Percentiles rank a stretch among this genome's conserved stretches.
Conservation (phyloP, 2,888 invertebrate species). For the Eristalis pertinax region DNA sequence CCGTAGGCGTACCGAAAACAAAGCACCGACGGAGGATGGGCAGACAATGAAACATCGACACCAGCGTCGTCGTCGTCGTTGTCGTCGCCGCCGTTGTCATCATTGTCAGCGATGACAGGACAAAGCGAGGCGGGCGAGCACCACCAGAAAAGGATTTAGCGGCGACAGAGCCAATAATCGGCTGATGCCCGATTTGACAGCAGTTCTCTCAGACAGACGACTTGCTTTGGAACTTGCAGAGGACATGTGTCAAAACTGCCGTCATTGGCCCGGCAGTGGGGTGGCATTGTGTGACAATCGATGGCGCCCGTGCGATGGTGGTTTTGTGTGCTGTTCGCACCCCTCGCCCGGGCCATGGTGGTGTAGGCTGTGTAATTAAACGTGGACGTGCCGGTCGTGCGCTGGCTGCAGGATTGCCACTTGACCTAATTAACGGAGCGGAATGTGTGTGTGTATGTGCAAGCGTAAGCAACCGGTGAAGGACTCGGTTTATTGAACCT, state of each 20-base stretch:
- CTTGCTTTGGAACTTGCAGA: constrained; percentile 25
- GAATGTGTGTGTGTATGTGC: not conserved
- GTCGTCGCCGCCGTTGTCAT: not conserved
- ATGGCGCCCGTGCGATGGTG: not conserved
- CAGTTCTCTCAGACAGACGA: not conserved
- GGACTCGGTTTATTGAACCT: not conserved
- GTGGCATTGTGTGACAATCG: constrained; percentile 43
- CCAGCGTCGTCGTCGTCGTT: not conserved
- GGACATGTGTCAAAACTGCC: constrained; percentile 46
- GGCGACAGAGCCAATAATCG: constrained; percentile 14
- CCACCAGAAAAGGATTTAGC: constrained; percentile 42
- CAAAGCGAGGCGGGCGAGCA: not conserved
- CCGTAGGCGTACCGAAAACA: constrained; percentile 52
- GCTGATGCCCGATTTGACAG: constrained; percentile 4
- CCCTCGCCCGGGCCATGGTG: too few species aligned
- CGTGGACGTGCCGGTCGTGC: not conserved
- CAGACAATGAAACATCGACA: constrained; percentile 48
- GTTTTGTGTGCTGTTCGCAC: not conserved
- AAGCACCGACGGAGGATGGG: constrained; percentile 9
- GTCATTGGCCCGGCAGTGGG: constrained; percentile 1
- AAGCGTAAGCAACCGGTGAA: not conserved
- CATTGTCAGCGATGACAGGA: constrained; percentile 35
- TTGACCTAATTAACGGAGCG: constrained; percentile 62
- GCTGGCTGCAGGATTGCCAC: constrained; percentile 55
- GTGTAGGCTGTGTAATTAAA: constrained; percentile 49